Percentiles rank a stretch among this genome's conserved stretches.
phyloP scores from a whole-genome alignment of 1,140 invertebrate species.

The Gryllus bimaculatus region DNA sequence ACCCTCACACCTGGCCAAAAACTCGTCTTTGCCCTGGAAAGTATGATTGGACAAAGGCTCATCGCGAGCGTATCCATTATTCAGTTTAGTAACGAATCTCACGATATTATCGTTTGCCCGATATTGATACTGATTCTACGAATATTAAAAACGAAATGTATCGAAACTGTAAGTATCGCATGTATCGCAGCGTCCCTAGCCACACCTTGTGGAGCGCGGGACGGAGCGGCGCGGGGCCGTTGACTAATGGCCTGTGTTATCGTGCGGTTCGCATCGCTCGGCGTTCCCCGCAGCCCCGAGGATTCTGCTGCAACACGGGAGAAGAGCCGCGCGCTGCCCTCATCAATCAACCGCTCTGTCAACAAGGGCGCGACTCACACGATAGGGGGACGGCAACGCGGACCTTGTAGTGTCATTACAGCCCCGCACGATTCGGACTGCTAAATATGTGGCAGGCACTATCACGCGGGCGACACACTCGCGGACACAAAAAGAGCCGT shows the following conservation, averaged over 20 bases:
- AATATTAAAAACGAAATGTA: too few species aligned
- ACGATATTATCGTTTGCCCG: too few species aligned
- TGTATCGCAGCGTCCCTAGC: too few species aligned
- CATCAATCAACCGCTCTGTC: conserved; percentile 12
- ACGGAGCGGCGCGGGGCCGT: neutral
- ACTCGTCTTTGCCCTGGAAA: too few species aligned
- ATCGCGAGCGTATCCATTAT: too few species aligned
- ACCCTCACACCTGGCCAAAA: too few species aligned
- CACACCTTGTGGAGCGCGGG: neutral
- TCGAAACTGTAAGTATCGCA: too few species aligned
- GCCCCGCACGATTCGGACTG: conserved; percentile 10
- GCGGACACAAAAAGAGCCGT: too few species aligned
- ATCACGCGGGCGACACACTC: neutral
- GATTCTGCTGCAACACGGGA: conserved; percentile 6
- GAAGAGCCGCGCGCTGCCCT: neutral
- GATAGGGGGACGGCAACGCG: neutral
- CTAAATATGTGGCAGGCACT: conserved; percentile 10
- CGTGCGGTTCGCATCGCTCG: conserved; percentile 8
- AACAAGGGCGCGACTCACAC: conserved; percentile 6
- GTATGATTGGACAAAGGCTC: too few species aligned
- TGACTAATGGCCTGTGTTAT: conserved; percentile 13
- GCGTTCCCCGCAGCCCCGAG: neutral
- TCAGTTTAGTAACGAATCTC: too few species aligned
- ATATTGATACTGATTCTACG: too few species aligned
- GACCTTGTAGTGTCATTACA: conserved; percentile 2